Base-by-base conservation (phyloP, 2,888 invertebrate species). In the Stenodera caucasica region DNA sequence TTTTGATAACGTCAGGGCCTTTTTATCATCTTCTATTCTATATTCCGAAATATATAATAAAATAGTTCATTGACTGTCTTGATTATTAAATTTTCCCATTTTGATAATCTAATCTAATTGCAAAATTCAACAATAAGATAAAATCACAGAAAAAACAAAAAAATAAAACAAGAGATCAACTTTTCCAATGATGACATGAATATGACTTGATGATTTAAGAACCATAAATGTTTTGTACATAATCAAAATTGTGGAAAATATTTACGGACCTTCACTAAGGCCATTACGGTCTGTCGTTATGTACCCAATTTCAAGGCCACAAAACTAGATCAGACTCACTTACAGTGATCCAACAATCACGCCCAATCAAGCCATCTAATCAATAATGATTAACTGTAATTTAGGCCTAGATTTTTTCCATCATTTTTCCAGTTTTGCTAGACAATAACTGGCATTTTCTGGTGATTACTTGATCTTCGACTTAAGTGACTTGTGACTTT, bases 1-100 rank as follows among this genome's bases (percentile, higher is more conserved):
- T 45, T 45, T 21, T 45, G 45, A 45, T 45, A 45, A 45, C 45
- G 45, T 21, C 45, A 45, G 15, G 45, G 21, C 15, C 11, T 45
- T 45, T 45, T 18, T n/a, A n/a, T n/a, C n/a, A n/a, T n/a, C n/a
- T n/a, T n/a, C n/a, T n/a, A n/a, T n/a, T n/a, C n/a, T n/a, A n/a
- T n/a, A n/a, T n/a, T n/a, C n/a, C n/a, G n/a, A n/a, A n/a, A n/a
- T n/a, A n/a, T n/a, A n/a, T n/a, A n/a, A n/a, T n/a, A 40, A 15
- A 18, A 40, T 18, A 40, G 37, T 40, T 40, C 18, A 40, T 18
- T 40, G 37, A 40, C 37, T 40, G 18, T 18, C 15, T 40, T 7
- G 29, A 29, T n/a, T n/a, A n/a, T n/a, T n/a, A n/a, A n/a, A n/a
- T n/a, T n/a, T n/a, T n/a, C n/a, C n/a, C n/a, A n/a, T n/a, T n/a